Evolutionary conservation across 2,888 invertebrate genomes (phyloP), one percentile per base, ranked within the genome.

Genomic region (Malacosoma neustria): DNA sequence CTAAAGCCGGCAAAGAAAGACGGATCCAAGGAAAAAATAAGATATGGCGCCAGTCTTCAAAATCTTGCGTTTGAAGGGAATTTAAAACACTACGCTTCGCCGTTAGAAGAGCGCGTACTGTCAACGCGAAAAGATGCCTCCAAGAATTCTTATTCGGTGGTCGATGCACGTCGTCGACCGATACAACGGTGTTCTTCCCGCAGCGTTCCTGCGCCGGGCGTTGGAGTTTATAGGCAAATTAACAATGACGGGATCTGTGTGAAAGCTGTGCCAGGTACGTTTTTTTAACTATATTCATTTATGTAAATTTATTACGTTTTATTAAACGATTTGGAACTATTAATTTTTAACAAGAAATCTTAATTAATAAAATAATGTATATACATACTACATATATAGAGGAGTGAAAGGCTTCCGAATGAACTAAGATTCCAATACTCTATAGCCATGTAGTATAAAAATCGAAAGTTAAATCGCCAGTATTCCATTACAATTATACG

Each of bases 181-280:
- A 43, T 57, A 39, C 64, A 67, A 36, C 67, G 72, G 9, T 66
- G 73, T 6, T 54, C 57, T 37, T 71, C 74, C 11, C 62, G 71
- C 14, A 57, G 54, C 37, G 64, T 72, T n/a, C 66, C 66, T 1
- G 69, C 68, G 7, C 79, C 85, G 2, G 76, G 80, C 30, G 65
- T 74, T 14, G 87, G 87, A 9, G 60, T 77, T 13, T 87, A 87
- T 43, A 65, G 87, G 11, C 75, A 73, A 54, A 74, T 87, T 37
- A 67, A 54, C 54, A 71, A 68, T 42, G 82, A 84, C 11, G 61
- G 59, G 39, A 36, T 48, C 12, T 40, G 54, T 35, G 60, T 53
- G 39, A 73, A 61, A 48, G 48, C 50, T 43, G 44, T 47, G 38
- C 55, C 64, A 46, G 73, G 72, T 72, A 74, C 41, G 60, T 39